A percentile compares a stretch with the other conserved stretches of the same genome.
These are phyloP conservation scores for Boloria selene DNA, from an alignment of 2,888 invertebrate genomes.

Conservation along the genomic window DNA sequence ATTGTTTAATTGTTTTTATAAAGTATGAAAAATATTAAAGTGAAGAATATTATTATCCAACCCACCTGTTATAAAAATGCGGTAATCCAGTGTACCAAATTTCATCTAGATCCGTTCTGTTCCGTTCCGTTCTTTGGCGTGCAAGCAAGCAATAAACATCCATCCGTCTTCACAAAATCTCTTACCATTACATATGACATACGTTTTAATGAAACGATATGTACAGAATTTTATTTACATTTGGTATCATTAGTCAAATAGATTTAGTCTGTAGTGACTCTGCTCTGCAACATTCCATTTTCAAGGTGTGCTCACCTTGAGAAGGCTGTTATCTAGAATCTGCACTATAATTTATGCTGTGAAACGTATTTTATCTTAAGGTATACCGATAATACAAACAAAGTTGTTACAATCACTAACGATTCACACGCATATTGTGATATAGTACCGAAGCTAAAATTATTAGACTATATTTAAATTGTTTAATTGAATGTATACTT, in stretches of 20 bases:
- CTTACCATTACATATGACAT: too few relatives aligned
- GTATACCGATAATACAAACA: neutral
- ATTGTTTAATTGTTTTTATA: too few relatives aligned
- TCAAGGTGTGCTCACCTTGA: slow-evolving; percentile 65
- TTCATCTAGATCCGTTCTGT: too few relatives aligned
- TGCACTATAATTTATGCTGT: slow-evolving; percentile 46
- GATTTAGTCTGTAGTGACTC: slow-evolving; percentile 26
- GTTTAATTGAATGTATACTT: neutral
- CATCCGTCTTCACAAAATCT: too few relatives aligned
- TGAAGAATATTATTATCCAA: too few relatives aligned
- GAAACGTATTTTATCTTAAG: slow-evolving; percentile 59
- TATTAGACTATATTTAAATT: slow-evolving; percentile 4
- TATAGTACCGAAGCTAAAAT: neutral
- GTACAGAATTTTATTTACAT: neutral
- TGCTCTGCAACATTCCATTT: slow-evolving; percentile 64
- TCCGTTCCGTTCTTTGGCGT: too few relatives aligned
- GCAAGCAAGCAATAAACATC: too few relatives aligned
- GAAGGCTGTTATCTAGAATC: slow-evolving; percentile 57
- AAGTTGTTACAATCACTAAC: neutral
- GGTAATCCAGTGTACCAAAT: too few relatives aligned
- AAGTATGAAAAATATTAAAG: too few relatives aligned
- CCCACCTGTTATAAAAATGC: too few relatives aligned
- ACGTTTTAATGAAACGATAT: neutral
- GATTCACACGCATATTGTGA: neutral
- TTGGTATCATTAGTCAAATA: slow-evolving; percentile 23